Base-by-base conservation (phyloP, 2,888 invertebrate species). In the Exephanes ischioxanthus region DNA sequence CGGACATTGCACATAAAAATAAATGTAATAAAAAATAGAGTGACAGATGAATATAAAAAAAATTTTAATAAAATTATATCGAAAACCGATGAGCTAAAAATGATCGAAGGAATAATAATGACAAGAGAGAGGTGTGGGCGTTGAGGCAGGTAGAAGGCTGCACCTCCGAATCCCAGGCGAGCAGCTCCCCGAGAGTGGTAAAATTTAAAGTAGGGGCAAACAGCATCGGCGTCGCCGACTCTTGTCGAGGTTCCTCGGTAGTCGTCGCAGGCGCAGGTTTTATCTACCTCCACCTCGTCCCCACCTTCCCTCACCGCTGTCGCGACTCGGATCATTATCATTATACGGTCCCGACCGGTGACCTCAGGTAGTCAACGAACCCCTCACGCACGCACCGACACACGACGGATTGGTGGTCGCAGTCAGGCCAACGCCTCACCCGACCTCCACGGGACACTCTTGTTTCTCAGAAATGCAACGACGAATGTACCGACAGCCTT, bases 111-210 rank as follows among this genome's bases (percentile, higher is more conserved):
- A 26, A n/a, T 30, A 11, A 67, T 0, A 53, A 55, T 14, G 86
- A 84, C 72, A 67, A 48, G 88, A 4, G 90, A 89, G 89, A 91
- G 90, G 90, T 91, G 92, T 91, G 30, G 30, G 91, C 91, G 91
- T 92, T 89, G 89, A 89, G 89, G 87, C 92, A 92, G 92, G 92
- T 92, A 91, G 90, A 92, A 91, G 89, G 88, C 87, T 90, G 90
- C 90, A 91, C 91, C 92, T 92, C 90, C 88, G 89, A 88, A 80
- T 91, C 87, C 89, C 91, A 91, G 92, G 92, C 89, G 84, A 92
- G 80, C 92, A 92, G 89, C 85, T 84, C 85, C 73, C 73, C 63
- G 86, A 89, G 88, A 90, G 70, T 37, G 53, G 45, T 63, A 14
- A 77, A 63, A 63, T 30, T 33, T 16, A 4, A 33, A 33, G 33